Evolutionary conservation across 2,113 vertebrate genomes (phyloP), one percentile per base, ranked within the genome.

Genomic region (Calidris pygmaea): DNA sequence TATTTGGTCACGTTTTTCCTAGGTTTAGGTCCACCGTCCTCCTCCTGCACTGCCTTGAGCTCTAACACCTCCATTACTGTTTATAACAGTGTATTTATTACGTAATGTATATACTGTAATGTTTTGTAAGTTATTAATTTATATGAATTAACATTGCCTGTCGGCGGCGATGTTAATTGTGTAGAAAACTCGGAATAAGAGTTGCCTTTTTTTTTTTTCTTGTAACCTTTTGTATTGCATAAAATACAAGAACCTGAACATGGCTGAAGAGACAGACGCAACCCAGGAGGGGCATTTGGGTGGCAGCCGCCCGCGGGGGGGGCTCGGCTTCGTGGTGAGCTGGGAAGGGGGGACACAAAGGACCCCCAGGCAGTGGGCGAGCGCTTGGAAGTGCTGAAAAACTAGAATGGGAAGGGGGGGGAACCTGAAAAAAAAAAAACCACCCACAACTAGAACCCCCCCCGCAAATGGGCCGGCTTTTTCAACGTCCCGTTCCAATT

Each of bases 41-140:
- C 97, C 98, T 98, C 98, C 98, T 96, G 98, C 98, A 99, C 99
- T 99, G 99, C 97, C 98, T 98, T 97, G 97, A 98, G 98, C 97
- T 98, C 98, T 98, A 98, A 98, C 98, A 98, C 98, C 98, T 99
- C 98, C 98, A 98, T 98, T 99, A 98, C 99, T 99, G 99, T 99
- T 99, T 99, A 99, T 99, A 99, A 99, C 98, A 98, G 97, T 99
- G 98, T 99, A 99, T 99, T 99, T 99, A 99, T 99, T 99, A 99
- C 97, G 96, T 98, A 97, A 97, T 99, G 99, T 99, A 99, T 94
- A 99, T 99, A 99, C 97, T 98, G 98, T 99, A 99, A 98, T 99
- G 98, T 98, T 99, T 98, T 99, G 98, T 99, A 99, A 99, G 99
- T 99, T 98, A 99, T 99, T 99, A 99, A 99, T 99, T 99, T 99